Percentiles rank a stretch among this genome's conserved stretches.
Evolutionary conservation across 2,797 vertebrate genomes (phyloP).

Genomic region (Micromesistius poutassou): DNA sequence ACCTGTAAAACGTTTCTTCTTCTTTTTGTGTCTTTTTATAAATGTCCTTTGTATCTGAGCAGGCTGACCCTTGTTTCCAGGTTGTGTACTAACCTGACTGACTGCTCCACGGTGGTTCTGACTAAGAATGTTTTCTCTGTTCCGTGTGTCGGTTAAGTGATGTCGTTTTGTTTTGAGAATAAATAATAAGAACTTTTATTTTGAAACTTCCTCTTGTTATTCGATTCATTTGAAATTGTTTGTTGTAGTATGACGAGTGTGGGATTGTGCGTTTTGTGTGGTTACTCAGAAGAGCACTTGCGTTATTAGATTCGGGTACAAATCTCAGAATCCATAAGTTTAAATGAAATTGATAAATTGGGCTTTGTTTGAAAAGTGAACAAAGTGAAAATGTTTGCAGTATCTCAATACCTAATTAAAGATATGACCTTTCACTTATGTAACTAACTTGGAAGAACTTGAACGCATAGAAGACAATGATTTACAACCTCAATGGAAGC

Average conservation of each 20-base stretch:
- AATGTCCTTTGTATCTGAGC: neutral
- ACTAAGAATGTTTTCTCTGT: constrained; percentile 14
- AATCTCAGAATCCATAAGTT: too few species aligned
- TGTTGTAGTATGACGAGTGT: neutral
- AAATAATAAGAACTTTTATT: constrained; percentile 6
- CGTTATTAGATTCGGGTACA: too few species aligned
- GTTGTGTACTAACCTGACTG: neutral
- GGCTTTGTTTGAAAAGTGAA: neutral
- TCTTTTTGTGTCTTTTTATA: neutral
- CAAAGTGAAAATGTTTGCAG: neutral
- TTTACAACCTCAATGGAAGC: neutral
- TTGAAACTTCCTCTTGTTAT: neutral
- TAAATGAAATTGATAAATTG: neutral
- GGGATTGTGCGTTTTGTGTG: neutral
- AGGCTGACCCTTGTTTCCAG: neutral
- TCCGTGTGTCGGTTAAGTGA: neutral
- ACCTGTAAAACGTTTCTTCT: neutral
- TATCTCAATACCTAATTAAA: neutral
- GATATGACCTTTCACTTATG: neutral
- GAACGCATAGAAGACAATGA: neutral
- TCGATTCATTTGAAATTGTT: neutral
- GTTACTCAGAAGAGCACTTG: neutral
- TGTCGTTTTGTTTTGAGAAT: constrained; percentile 2
- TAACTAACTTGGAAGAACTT: neutral
- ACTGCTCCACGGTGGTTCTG: neutral